Evolutionary conservation across 1,140 invertebrate species (phyloP), one percentile per base, ranked within the genome.

Genomic region (Homalodisca vitripennis): DNA sequence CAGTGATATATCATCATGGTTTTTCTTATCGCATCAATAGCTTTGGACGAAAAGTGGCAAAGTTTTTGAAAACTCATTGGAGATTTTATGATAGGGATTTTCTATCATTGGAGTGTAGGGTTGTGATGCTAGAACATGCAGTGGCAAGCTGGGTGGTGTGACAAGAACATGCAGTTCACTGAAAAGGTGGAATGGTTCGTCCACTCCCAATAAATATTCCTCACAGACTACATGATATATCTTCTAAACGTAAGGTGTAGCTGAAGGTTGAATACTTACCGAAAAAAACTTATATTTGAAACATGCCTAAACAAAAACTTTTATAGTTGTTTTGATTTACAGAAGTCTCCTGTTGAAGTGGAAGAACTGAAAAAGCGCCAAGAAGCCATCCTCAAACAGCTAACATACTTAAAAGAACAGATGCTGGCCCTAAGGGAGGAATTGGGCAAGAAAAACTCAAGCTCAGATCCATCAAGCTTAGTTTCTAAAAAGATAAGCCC

Each of bases 311-410:
- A 41, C 34, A 41, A 41, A 41, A 6, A 6, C 51, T 32, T 64
- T 26, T 34, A 34, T 2, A 53, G 2, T 67, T 67, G 27, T 53
- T 53, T 67, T 53, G 1, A 51, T 30, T 68, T 68, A 20, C 29
- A 68, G 67, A 32, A 22, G 22, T 55, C 67, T 31, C 30, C 32
- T n/a, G 34, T 24, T 13, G 51, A 71, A 68, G 48, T 60, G 13
- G 57, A 64, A 60, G 32, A 64, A 17, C 26, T 73, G 6, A 26
- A 74, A 48, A 62, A 67, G 13, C 68, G 65, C 68, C 74, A 75
- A 55, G 72, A 71, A 64, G 63, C 68, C n/a, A 48, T 75, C 26
- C 29, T 75, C 1, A 71, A 68, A 32, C 69, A 62, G 31, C 67
- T 75, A 17, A 46, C 67, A 51, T 67, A 71, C 14, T 60, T 75